Evolutionary conservation across 2,888 invertebrate species (phyloP).

Genomic region (Pocota personata): DNA sequence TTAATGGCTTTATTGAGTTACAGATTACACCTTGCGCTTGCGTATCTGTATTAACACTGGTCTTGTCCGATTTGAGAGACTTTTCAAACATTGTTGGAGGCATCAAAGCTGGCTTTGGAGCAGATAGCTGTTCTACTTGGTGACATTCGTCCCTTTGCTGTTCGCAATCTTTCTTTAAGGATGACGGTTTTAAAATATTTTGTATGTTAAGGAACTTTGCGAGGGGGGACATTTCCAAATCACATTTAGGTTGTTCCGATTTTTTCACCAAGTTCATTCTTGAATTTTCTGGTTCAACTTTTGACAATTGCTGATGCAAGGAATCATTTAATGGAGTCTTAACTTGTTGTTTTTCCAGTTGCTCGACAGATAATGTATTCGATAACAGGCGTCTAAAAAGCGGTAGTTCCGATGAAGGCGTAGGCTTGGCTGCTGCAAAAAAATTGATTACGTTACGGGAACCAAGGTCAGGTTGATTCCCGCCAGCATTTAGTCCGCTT

Average conservation of each 20-base stretch:
- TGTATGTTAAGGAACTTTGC: conserved; percentile 69
- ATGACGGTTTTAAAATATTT: conserved; percentile 35
- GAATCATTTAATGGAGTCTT: conserved; percentile 88
- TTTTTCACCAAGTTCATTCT: conserved; percentile 48
- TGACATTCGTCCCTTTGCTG: conserved; percentile 73
- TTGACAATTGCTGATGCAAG: conserved; percentile 78
- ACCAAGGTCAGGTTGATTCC: conserved; percentile 85
- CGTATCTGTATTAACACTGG: conserved; percentile 31
- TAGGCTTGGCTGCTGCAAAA: conserved; percentile 86
- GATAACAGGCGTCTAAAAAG: conserved; percentile 91
- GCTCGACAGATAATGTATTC: conserved; percentile 88
- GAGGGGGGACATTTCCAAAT: conserved; percentile 59
- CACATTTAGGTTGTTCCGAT: conserved; percentile 56
- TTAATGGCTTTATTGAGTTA: conserved; percentile 86
- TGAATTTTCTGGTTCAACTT: conserved; percentile 68
- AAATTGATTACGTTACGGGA: conserved; percentile 94
- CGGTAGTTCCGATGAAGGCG: conserved; percentile 85
- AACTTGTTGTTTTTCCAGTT: conserved; percentile 94
- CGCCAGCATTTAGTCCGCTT: conserved; percentile 53
- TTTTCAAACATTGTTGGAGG: conserved; percentile 93
- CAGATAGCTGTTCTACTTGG: conserved; percentile 71
- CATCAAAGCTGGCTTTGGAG: conserved; percentile 90
- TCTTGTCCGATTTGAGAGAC: conserved; percentile 80
- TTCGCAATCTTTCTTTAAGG: conserved; percentile 71
- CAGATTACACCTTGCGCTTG: conserved; percentile 48